A percentile compares a stretch with the other conserved stretches of the same genome.
These are phyloP conservation scores for Podiceps cristatus DNA, from an alignment of 2,113 vertebrate species.

Conservation along the genomic window DNA sequence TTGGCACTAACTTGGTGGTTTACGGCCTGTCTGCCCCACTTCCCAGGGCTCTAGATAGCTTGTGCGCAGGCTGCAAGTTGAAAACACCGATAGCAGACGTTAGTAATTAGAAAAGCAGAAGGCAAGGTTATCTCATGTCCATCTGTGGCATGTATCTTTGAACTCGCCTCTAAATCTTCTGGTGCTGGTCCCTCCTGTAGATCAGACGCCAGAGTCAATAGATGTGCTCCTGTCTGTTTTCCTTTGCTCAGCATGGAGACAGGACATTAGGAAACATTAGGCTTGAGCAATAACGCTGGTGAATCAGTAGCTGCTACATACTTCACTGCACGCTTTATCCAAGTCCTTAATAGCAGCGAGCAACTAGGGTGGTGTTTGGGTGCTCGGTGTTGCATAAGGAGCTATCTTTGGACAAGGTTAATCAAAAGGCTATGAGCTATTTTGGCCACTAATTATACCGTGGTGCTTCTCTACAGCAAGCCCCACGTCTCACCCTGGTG, in stretches of 20 bases:
- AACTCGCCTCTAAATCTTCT: background rate
- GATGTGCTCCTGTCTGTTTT: background rate
- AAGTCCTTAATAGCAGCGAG: background rate
- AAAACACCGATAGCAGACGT: rapidly evolving
- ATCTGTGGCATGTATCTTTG: background rate
- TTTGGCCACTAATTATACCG: background rate
- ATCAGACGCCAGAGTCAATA: background rate
- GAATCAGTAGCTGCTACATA: background rate
- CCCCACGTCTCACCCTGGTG: background rate
- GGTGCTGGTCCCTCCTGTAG: background rate
- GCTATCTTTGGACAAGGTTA: background rate
- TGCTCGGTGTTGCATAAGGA: background rate
- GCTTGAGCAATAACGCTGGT: background rate
- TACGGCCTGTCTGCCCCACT: rapidly evolving
- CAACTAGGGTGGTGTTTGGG: background rate
- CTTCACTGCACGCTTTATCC: rapidly evolving
- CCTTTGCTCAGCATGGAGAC: background rate
- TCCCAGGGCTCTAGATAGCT: rapidly evolving
- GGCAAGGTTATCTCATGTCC: rapidly evolving
- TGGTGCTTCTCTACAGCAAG: background rate
- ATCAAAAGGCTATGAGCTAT: background rate
- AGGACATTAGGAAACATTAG: background rate
- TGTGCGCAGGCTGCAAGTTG: background rate
- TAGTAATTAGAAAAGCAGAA: background rate
- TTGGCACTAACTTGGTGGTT: background rate